Evolutionary conservation across 2,888 invertebrate species (phyloP).

Genomic region (Leptinotarsa tumamoca): DNA sequence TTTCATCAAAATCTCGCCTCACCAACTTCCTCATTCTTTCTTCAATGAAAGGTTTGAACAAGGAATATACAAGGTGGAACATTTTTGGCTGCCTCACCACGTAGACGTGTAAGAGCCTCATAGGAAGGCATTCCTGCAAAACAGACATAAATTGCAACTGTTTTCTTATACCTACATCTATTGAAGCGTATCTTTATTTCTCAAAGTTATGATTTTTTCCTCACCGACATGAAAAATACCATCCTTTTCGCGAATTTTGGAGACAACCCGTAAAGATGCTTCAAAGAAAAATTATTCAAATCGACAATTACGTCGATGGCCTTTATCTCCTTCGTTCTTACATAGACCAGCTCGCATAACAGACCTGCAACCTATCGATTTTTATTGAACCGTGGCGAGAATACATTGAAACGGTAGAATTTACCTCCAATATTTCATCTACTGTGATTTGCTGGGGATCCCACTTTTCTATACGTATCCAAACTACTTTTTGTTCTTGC

Average conservation of each 20-base stretch:
- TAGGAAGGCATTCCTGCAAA: conserved; percentile 55
- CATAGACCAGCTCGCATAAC: conserved; percentile 42
- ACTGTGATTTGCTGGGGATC: conserved; percentile 41
- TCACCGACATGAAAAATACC: conserved; percentile 46
- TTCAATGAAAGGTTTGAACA: conserved; percentile 58
- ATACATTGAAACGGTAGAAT: background rate
- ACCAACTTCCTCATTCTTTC: conserved; percentile 56
- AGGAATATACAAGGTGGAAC: conserved; percentile 51
- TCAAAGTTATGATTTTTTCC: conserved; percentile 11
- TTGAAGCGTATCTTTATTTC: too few relatives aligned
- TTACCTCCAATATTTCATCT: conserved; percentile 46
- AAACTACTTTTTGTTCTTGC: conserved; percentile 41
- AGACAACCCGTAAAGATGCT: conserved; percentile 45
- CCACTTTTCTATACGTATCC: conserved; percentile 47
- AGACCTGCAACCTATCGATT: conserved; percentile 44
- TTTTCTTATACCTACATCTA: too few relatives aligned
- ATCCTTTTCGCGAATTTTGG: conserved; percentile 47
- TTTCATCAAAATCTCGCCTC: conserved; percentile 33
- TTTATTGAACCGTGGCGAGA: background rate
- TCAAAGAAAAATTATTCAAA: conserved; percentile 42
- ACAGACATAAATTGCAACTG: too few relatives aligned
- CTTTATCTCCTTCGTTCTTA: conserved; percentile 34
- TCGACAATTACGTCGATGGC: conserved; percentile 44
- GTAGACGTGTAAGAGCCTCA: conserved; percentile 51
- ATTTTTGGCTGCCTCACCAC: conserved; percentile 54